Base-by-base conservation (phyloP, 2,113 vertebrate genomes). In the Heteronetta atricapilla region DNA sequence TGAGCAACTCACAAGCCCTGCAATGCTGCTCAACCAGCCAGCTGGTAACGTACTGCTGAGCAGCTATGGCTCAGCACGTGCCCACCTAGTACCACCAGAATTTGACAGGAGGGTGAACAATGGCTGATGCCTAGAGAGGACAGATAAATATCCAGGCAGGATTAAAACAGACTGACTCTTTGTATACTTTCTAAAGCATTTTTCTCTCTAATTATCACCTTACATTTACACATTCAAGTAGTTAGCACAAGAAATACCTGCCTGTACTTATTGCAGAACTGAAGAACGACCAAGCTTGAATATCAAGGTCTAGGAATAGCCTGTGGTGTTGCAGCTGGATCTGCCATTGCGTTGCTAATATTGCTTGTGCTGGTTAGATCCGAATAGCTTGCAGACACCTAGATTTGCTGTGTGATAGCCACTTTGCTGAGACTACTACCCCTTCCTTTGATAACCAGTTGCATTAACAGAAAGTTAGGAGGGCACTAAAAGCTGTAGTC, bases 241-340 rank as follows among this genome's bases (percentile, higher is more conserved):
- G 28, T 12, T 34, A 53, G 50, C 48, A 86, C 38, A 26, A 69
- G 42, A 6, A 29, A n/a, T 12, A 58, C 12, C 77, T 58, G 34
- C 38, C 15, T 0, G 3, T 1, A 28, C 66, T 36, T 25, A 2
- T 0, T 16, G 64, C 5, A 11, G 38, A 63, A 34, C 4, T n/a
- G 64, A 58, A 70, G 34, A 67, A 50, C 5, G 52, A 29, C 40
- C 64, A 68, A 0, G 0, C 12, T 4, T 5, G 26, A 69, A 89
- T 58, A 34, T 3, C 44, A 10, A 2, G 1, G 29, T 0, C 25
- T 7, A 29, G 15, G 42, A 88, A 62, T 13, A 74, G 8, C 19
- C 23, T 2, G 4, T 34, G 77, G 23, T 77, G 38, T 18, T 52
- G 56, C 48, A 88, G 38, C 68, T 86, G 29, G 8, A 23, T 88